Evolutionary conservation across 2,888 invertebrate species (phyloP).

Genomic region (Camptogramma bilineatum): DNA sequence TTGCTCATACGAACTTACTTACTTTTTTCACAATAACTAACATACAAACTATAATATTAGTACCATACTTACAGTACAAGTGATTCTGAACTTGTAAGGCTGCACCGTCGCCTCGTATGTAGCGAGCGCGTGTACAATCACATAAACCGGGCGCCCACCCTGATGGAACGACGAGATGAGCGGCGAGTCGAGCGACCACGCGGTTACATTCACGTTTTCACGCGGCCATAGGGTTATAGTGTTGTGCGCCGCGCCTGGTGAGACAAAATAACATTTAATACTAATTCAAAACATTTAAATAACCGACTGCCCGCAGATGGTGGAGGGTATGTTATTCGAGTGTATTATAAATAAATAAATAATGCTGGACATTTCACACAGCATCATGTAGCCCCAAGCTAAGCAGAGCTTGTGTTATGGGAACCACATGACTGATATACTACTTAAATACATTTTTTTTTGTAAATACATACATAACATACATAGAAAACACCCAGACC

Average conservation of each 20-base stretch:
- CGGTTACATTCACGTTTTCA: slow-evolving; percentile 43
- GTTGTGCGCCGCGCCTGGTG: slow-evolving; percentile 67
- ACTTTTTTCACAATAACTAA: background rate
- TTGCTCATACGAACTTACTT: no score
- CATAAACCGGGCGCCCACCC: slow-evolving; percentile 60
- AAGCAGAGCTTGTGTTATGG: no score
- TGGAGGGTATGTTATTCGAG: no score
- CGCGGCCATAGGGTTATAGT: slow-evolving; percentile 63
- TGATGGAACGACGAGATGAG: slow-evolving; percentile 37
- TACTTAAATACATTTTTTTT: no score
- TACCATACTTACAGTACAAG: slow-evolving; percentile 55
- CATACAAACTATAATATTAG: background rate
- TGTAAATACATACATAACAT: no score
- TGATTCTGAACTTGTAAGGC: slow-evolving; percentile 52
- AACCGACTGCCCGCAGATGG: no score
- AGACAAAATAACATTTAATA: background rate
- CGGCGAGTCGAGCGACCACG: slow-evolving; percentile 60
- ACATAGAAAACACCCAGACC: no score
- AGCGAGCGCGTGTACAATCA: slow-evolving; percentile 57
- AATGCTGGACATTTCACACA: no score
- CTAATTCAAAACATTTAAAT: no score
- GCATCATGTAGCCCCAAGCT: no score
- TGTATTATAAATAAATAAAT: no score
- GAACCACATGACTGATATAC: no score
- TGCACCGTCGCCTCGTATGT: slow-evolving; percentile 52